Percentiles rank a stretch among this genome's conserved stretches.
phyloP scores from a whole-genome alignment of 2,888 invertebrate genomes.

The Ophion costatus region DNA sequence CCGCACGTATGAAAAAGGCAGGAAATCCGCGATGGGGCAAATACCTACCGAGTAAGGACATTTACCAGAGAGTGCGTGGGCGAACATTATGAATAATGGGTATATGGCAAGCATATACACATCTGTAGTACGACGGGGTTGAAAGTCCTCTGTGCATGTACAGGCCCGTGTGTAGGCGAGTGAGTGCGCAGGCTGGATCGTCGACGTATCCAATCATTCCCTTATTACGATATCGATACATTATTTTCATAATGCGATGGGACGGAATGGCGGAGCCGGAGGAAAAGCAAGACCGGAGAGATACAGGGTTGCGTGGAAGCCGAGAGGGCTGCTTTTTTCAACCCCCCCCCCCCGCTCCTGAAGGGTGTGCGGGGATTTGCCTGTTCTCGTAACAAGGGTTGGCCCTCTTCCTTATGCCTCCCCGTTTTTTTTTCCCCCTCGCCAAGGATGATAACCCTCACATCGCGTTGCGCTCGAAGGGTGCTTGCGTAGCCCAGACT shows the following conservation, averaged over 20 bases:
- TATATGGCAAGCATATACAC: conserved; percentile 9
- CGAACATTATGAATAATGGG: conserved; percentile 61
- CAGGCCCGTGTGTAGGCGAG: neutral
- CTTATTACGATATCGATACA: conserved; percentile 83
- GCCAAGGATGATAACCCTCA: conserved; percentile 60
- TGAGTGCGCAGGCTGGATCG: conserved; percentile 79
- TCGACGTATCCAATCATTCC: conserved; percentile 82
- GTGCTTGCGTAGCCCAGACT: conserved; percentile 26
- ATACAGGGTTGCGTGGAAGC: conserved; percentile 54
- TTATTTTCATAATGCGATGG: conserved; percentile 77
- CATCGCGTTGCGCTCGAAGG: conserved; percentile 49
- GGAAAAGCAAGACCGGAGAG: conserved; percentile 51
- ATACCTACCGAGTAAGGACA: conserved; percentile 49
- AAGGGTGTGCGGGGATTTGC: conserved; percentile 40
- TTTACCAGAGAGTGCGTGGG: conserved; percentile 58
- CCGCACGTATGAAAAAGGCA: neutral
- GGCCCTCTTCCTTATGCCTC: conserved; percentile 54
- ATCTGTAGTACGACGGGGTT: conserved; percentile 31
- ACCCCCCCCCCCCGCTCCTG: conserved; percentile 5
- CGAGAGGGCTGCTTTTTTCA: conserved; percentile 62
- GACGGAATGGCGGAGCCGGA: conserved; percentile 30
- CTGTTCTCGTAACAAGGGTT: conserved; percentile 62
- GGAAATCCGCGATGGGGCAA: conserved; percentile 37
- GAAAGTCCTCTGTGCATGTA: conserved; percentile 52
- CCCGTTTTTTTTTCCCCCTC: conserved; percentile 33